Evolutionary conservation across 2,888 invertebrate genomes (phyloP), one percentile per base, ranked within the genome.

Genomic region (Cheilosia impressa): DNA sequence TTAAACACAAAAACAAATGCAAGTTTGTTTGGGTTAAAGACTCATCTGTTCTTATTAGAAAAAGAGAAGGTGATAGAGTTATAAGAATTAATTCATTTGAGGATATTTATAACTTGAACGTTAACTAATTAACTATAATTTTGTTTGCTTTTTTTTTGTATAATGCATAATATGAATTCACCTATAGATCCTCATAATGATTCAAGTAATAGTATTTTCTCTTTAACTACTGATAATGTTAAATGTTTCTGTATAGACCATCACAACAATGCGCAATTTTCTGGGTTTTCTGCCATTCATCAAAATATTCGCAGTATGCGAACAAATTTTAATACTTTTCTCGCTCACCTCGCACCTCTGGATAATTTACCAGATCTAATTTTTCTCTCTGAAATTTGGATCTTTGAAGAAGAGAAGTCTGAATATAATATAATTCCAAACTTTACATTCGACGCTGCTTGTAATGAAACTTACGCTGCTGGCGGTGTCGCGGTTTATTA

Each of bases 211-310:
- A 47, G 27, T 62, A 31, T 57, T 19, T 52, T 7, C n/a, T 17
- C 47, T 60, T 38, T 52, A n/a, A 60, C 38, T 27, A 3, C 58
- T 73, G 43, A 73, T 63, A 34, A 45, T 66, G 17, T 58, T 9
- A 65, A 66, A 27, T 66, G 76, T 52, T 31, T 75, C 58, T 75
- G 75, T 27, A 65, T 58, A 53, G 50, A 76, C 7, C 58, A 66
- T 76, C 15, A 2, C 43, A 50, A 47, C 19, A 60, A 31, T 66
- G 41, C 43, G 13, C n/a, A 15, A 7, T 53, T 6, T 34, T 72
- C 72, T 1, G 52, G 62, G 13, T 41, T 62, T 62, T 66, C 58
- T 38, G 38, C 47, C 10, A n/a, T 57, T 22, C 73, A 73, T 52
- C 73, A 73, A 65, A 73, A 63, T 50, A 65, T 72, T 17, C 72